Percentiles rank a stretch among this genome's conserved stretches.
Evolutionary conservation across 2,113 vertebrate species (phyloP).

Genomic region (Otolemur garnettii): DNA sequence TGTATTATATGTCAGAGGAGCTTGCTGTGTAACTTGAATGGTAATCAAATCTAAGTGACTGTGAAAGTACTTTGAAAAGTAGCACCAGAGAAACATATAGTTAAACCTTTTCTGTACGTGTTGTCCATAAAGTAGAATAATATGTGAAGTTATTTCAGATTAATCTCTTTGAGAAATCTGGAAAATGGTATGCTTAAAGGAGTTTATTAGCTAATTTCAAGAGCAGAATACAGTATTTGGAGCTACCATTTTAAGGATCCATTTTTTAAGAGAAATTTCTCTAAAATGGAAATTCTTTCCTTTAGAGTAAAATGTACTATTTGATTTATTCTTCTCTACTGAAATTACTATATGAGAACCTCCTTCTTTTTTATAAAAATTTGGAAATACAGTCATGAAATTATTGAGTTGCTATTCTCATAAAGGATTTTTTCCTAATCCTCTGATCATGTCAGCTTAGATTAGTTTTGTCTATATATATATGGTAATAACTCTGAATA

Average conservation of each 20-base stretch:
- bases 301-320: background rate
- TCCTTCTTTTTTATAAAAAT: background rate
- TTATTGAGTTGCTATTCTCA: background rate
- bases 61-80: too few relatives aligned
- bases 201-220: background rate
- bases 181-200: conserved; percentile 15
- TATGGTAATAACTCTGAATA: conserved; percentile 43
- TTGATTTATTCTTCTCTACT: background rate
- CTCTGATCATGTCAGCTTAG: conserved; percentile 11
- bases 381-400: background rate
- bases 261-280: conserved; percentile 56
- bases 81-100: too few relatives aligned
- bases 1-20: too few relatives aligned
- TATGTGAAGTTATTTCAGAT: conserved; percentile 17
- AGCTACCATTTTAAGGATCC: background rate
- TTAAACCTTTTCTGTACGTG: too few relatives aligned
- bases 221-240: background rate
- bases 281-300: background rate
- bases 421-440: conserved; percentile 25
- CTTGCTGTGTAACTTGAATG: too few relatives aligned
- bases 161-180: background rate
- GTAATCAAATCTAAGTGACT: too few relatives aligned
- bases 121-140: background rate
- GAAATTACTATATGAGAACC: conserved; percentile 11
- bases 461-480: conserved; percentile 54